A percentile compares a stretch with the other conserved stretches of the same genome.
Conservation (phyloP, 2,888 invertebrate genomes). For the Heliconius cydno region DNA sequence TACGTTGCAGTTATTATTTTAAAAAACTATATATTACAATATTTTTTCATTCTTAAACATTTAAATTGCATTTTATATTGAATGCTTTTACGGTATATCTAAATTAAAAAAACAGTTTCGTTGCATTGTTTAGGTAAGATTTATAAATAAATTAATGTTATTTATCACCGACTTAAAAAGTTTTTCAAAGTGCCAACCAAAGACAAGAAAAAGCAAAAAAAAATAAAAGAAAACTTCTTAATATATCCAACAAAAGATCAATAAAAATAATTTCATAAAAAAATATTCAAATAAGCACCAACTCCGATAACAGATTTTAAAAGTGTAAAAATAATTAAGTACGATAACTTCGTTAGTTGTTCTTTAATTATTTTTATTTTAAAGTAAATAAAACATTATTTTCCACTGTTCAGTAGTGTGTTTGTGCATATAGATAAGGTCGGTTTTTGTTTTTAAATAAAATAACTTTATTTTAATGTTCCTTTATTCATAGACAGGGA, state of each 20-base stretch:
- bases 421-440: neutral
- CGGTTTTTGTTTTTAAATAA: neutral
- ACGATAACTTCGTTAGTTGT: too few relatives aligned
- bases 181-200: too few relatives aligned
- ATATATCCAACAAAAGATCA: neutral
- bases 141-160: neutral
- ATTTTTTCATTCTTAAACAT: neutral
- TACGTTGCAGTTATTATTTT: neutral
- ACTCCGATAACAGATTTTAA: neutral
- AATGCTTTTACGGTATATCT: neutral
- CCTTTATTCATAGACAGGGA: neutral
- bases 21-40: neutral
- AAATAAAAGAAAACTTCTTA: neutral
- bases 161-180: neutral
- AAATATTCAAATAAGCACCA: neutral
- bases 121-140: constrained; percentile 60
- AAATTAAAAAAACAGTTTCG: constrained; percentile 60
- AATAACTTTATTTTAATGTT: neutral
- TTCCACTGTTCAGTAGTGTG: neutral
- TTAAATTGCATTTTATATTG: neutral
- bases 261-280: neutral
- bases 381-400: neutral
- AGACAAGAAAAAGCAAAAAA: too few relatives aligned
- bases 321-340: neutral
- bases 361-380: neutral